Evolutionary conservation across 2,797 vertebrate genomes (phyloP), one percentile per base, ranked within the genome.

Genomic region (Synaphobranchus kaupii): DNA sequence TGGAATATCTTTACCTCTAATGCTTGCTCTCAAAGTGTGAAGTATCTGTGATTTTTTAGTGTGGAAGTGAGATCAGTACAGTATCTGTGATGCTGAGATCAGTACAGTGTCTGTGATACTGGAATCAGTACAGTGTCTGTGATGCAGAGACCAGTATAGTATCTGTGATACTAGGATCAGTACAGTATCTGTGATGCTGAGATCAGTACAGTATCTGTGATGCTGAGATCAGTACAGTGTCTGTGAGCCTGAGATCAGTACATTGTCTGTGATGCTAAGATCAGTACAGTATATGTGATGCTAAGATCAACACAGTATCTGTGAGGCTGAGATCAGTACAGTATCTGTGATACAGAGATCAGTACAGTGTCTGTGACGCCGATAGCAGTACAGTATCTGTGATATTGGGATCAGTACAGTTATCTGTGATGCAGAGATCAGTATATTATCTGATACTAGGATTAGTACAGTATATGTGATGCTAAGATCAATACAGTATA

Each of bases 401-500:
- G 60, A 66, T 66, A 5, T 22, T n/a, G 25, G n/a, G n/a, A 66
- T 66, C n/a, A 66, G 60, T 28, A 10, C 60, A 66, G n/a, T 66
- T 63, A 4, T 25, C 4, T 63, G 60, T 6, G 22, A 22, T 8
- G 22, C 12, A n/a, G 22, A 63, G 5, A 63, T 63, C 60, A 66
- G 60, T 25, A n/a, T 8, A n/a, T 13, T 60, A 1, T 4, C 58
- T 60, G 17, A 22, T 60, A 15, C 17, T 60, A 5, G 20, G 13
- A 60, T 60, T 15, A 60, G 58, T 22, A 12, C 58, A 60, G 17
- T 60, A 15, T 20, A 2, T 60, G 3, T 60, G 58, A 60, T 22
- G 58, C 0, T 60, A 68, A 2, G 7, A 31, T 66, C 22, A 10
- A 60, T n/a, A 52, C 89, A 93, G 54, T 91, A 95, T 94, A 92